Conservation (phyloP, 1,140 invertebrate genomes). For the Latrodectus geometricus region DNA sequence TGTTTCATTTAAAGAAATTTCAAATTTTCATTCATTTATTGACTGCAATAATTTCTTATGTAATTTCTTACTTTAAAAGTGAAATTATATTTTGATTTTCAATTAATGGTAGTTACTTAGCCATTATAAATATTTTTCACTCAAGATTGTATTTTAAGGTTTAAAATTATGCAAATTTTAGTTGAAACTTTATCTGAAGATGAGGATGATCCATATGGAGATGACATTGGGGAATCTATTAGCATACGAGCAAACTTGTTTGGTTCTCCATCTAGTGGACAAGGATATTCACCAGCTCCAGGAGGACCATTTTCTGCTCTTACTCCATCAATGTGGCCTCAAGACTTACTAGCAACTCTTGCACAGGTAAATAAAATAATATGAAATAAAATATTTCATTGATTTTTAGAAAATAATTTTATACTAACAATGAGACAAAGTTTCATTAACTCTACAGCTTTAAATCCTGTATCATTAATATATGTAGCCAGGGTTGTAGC, state of each 20-base stretch:
- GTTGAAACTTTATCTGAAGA: constrained; percentile 85
- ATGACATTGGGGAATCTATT: constrained; percentile 68
- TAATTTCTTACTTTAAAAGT: constrained; percentile 8
- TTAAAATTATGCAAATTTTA: constrained; percentile 35
- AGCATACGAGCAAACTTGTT: constrained; percentile 72
- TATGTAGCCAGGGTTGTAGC: too few species aligned
- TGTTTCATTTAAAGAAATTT: neutral
- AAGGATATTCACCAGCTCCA: constrained; percentile 65
- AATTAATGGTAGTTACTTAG: constrained; percentile 18
- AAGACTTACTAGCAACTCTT: constrained; percentile 88
- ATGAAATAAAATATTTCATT: too few species aligned
- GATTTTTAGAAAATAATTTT: too few species aligned
- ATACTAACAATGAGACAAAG: too few species aligned
- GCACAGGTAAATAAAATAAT: constrained; percentile 69
- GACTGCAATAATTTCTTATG: constrained; percentile 22
- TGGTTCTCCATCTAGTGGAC: constrained; percentile 64
- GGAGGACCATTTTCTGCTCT: constrained; percentile 82
- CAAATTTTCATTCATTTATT: neutral
- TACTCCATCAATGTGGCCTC: constrained; percentile 96
- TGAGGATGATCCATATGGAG: constrained; percentile 76
- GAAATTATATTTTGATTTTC: neutral
- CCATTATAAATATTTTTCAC: constrained; percentile 34
- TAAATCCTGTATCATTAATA: too few species aligned
- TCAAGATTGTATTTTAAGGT: neutral
- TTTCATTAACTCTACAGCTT: too few species aligned